Percentiles rank a stretch among this genome's conserved stretches.
Evolutionary conservation across 2,113 vertebrate genomes (phyloP).

Genomic region (Myanophis thanlyinensis): DNA sequence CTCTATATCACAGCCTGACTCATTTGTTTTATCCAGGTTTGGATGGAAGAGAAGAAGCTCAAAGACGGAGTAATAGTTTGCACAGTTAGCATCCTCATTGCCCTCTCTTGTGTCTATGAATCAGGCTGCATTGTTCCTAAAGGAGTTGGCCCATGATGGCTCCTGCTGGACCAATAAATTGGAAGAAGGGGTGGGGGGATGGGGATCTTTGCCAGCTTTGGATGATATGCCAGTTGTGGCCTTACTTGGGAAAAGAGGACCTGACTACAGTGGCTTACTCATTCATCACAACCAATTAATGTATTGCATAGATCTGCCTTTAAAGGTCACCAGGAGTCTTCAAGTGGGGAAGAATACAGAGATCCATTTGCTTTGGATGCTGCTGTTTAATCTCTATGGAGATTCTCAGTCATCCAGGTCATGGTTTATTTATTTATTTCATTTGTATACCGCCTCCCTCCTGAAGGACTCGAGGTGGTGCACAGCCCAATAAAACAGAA

Average conservation of each 20-base stretch:
- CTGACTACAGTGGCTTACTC: no score
- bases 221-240: background rate
- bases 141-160: background rate
- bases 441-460: no score
- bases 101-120: background rate
- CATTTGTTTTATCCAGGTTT: background rate
- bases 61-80: background rate
- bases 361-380: no score
- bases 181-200: accelerated
- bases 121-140: background rate
- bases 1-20: background rate
- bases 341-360: no score
- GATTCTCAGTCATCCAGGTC: no score
- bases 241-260: background rate
- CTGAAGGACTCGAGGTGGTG: no score
- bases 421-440: no score
- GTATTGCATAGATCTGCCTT: no score
- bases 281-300: no score
- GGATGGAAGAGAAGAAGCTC: background rate
- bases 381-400: no score
- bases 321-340: no score
- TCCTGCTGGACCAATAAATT: background rate
- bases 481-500: no score
- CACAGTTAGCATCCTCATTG: background rate
- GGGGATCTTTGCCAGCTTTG: background rate